Conservation (phyloP, 2,797 vertebrate species). For the Epinephelus malabaricus region DNA sequence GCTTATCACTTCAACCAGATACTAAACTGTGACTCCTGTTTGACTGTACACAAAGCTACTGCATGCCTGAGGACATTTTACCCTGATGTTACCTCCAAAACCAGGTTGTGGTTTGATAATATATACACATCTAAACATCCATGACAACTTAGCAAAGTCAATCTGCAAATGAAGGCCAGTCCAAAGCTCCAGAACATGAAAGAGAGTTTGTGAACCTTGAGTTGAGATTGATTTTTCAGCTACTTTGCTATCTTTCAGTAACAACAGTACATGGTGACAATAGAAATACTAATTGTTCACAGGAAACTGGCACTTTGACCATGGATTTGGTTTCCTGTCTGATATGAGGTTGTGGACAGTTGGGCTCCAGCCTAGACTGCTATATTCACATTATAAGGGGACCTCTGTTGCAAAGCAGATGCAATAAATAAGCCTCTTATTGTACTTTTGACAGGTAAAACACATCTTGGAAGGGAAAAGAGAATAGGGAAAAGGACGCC, state of each 20-base stretch:
- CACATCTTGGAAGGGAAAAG: not conserved
- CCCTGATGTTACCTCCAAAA: not conserved
- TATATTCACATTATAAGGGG: conserved; percentile 1
- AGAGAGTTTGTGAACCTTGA: not conserved
- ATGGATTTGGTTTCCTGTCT: conserved; percentile 53
- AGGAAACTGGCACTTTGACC: conserved; percentile 39
- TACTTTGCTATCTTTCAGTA: not conserved
- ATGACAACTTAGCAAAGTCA: not conserved
- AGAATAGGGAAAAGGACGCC: not conserved
- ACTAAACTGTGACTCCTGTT: not conserved
- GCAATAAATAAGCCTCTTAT: conserved; percentile 11
- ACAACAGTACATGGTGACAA: not conserved
- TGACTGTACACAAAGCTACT: not conserved
- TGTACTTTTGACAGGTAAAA: conserved; percentile 2
- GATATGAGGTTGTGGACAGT: conserved; percentile 23
- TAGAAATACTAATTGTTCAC: conserved; percentile 2
- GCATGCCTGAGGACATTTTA: not conserved
- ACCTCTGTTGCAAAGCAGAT: conserved; percentile 9
- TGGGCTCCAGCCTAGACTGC: not conserved
- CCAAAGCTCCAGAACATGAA: not conserved
- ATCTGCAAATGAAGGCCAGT: not conserved
- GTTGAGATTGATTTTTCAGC: not conserved
- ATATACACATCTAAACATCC: not conserved
- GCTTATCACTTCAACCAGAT: not conserved
- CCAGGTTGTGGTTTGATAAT: conserved; percentile 8